A percentile compares a stretch with the other conserved stretches of the same genome.
These are phyloP conservation scores for Perizoma flavofasciatum DNA, from an alignment of 2,888 invertebrate genomes.

Conservation along the genomic window DNA sequence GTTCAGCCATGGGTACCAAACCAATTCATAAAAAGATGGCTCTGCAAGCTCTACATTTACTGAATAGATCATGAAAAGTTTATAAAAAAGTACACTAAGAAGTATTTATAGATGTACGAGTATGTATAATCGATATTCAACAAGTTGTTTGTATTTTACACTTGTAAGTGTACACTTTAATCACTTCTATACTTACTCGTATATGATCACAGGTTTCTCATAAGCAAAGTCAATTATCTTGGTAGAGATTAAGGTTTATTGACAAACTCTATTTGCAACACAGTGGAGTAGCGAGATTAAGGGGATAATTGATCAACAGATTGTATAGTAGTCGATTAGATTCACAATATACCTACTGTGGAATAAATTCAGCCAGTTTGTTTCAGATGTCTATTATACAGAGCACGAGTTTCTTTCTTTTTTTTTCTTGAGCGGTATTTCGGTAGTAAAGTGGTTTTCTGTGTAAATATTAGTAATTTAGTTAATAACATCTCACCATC, in stretches of 20 bases:
- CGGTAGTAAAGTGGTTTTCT: slow-evolving; percentile 5
- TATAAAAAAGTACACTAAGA: neutral
- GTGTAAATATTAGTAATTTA: slow-evolving; percentile 11
- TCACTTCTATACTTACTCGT: neutral
- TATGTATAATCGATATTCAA: slow-evolving; percentile 58
- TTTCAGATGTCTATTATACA: slow-evolving; percentile 7
- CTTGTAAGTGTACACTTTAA: neutral
- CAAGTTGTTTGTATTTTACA: slow-evolving; percentile 57
- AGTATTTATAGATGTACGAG: neutral
- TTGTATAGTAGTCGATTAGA: slow-evolving; percentile 25
- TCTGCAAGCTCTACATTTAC: neutral
- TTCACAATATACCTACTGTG: slow-evolving; percentile 14
- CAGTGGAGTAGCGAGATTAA: slow-evolving; percentile 36
- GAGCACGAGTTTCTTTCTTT: too few relatives aligned
- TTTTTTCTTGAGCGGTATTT: too few relatives aligned
- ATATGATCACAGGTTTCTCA: slow-evolving; percentile 3
- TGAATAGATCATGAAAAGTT: neutral
- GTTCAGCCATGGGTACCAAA: too few relatives aligned
- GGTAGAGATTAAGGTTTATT: slow-evolving; percentile 37
- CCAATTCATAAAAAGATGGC: neutral
- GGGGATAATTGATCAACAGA: slow-evolving; percentile 39
- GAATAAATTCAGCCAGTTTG: slow-evolving; percentile 9
- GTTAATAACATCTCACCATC: slow-evolving; percentile 3
- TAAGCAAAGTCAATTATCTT: slow-evolving; percentile 31
- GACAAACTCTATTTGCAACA: slow-evolving; percentile 36